phyloP scores from a whole-genome alignment of 2,113 vertebrate genomes.

The Oncorhynchus kisutch region DNA sequence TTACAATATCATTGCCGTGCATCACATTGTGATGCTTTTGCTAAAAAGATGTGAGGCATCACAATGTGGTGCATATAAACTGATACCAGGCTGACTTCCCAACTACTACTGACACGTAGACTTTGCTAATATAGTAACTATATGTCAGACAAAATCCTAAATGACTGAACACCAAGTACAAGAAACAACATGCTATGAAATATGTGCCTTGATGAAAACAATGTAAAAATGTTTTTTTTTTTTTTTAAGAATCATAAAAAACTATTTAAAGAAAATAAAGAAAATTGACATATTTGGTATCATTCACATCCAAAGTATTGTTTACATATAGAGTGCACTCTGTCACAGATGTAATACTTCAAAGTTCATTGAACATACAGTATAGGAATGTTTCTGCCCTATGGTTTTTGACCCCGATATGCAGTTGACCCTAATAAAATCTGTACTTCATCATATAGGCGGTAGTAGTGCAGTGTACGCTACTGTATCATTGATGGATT shows the following conservation, averaged over 20 bases:
- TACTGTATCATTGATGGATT: neutral
- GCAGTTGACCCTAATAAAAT: neutral
- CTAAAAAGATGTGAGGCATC: neutral
- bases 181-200: neutral
- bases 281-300: constrained; percentile 1
- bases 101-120: neutral
- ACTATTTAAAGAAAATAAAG: too few species aligned
- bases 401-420: neutral
- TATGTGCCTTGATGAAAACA: neutral
- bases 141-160: neutral
- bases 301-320: neutral
- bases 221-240: too few species aligned
- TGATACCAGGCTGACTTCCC: neutral
- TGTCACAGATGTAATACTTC: neutral
- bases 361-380: neutral
- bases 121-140: neutral
- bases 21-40: neutral
- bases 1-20: too few species aligned
- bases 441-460: neutral
- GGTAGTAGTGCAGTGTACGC: too few species aligned
- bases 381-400: neutral
- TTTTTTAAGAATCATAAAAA: too few species aligned
- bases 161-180: neutral
- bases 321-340: neutral
- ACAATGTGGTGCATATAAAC: neutral